Evolutionary conservation across 2,888 invertebrate species (phyloP).

Genomic region (Aleiodes leptofemur): DNA sequence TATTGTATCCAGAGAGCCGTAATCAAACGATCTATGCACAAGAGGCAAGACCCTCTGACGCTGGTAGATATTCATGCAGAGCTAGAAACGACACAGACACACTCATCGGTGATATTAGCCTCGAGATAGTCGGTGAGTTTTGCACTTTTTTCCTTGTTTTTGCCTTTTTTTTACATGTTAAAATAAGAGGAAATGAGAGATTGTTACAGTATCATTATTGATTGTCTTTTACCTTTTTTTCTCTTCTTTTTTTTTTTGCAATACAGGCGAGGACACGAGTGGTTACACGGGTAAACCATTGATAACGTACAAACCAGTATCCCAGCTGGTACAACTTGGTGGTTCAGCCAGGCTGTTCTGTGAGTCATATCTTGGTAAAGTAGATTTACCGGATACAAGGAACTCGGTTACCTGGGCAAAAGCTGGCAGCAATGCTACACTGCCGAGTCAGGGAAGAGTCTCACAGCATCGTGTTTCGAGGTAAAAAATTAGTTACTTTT

Average conservation of each 20-base stretch:
- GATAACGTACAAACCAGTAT: conserved; percentile 82
- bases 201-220: conserved; percentile 10
- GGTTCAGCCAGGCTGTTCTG: conserved; percentile 83
- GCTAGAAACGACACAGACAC: conserved; percentile 84
- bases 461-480: conserved; percentile 75
- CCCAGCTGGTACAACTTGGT: conserved; percentile 81
- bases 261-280: conserved; percentile 79
- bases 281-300: conserved; percentile 75
- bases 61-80: conserved; percentile 85
- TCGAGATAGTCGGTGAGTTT: conserved; percentile 82
- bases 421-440: conserved; percentile 78
- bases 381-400: conserved; percentile 83
- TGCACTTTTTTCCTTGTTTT: background rate
- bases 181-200: background rate
- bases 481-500: conserved; percentile 63
- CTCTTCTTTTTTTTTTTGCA: conserved; percentile 58
- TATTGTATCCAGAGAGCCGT: conserved; percentile 85
- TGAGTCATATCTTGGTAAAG: conserved; percentile 87
- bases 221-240: background rate
- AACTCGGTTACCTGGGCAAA: conserved; percentile 85
- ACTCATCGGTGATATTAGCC: conserved; percentile 80
- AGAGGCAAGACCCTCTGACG: conserved; percentile 80
- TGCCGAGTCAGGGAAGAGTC: conserved; percentile 72
- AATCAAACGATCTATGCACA: conserved; percentile 88
- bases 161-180: background rate